phyloP scores from a whole-genome alignment of 2,113 vertebrate species.

The Callaeas wilsoni region DNA sequence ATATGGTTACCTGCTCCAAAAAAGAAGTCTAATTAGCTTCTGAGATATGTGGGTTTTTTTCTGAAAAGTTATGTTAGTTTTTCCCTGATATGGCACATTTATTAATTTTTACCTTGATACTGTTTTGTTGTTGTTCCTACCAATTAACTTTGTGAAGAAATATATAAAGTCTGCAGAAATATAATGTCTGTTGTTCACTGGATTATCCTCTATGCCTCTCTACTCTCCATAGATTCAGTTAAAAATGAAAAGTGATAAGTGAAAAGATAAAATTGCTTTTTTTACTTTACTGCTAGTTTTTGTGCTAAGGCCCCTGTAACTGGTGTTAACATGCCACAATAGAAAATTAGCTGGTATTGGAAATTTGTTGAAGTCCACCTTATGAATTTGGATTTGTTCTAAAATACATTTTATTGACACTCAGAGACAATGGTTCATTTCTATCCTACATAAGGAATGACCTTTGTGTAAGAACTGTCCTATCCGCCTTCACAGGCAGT shows the following conservation, averaged over 20 bases:
- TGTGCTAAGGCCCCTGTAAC: not conserved
- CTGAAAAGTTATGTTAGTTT: not conserved
- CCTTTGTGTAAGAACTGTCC: not conserved
- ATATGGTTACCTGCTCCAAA: not conserved
- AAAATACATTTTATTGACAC: not conserved
- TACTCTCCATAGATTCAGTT: not conserved
- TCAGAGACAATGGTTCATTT: not conserved
- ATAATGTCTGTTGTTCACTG: not conserved
- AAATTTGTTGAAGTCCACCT: not conserved
- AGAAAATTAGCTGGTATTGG: not conserved
- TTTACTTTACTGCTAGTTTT: not conserved
- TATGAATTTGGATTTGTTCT: not conserved
- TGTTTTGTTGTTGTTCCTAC: not conserved
- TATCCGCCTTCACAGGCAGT: not conserved
- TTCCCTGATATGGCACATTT: not conserved
- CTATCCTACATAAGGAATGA: not conserved
- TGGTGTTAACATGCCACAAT: not conserved
- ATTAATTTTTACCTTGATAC: not conserved
- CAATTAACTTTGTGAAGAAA: not conserved
- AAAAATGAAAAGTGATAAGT: not conserved
- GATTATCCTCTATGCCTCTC: not conserved
- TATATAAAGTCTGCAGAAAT: not conserved
- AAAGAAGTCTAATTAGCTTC: not conserved
- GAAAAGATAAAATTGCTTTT: not conserved
- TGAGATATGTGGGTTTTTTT: not conserved